Base-by-base conservation (phyloP, 2,888 invertebrate genomes). In the Drosophila kuntzei region DNA sequence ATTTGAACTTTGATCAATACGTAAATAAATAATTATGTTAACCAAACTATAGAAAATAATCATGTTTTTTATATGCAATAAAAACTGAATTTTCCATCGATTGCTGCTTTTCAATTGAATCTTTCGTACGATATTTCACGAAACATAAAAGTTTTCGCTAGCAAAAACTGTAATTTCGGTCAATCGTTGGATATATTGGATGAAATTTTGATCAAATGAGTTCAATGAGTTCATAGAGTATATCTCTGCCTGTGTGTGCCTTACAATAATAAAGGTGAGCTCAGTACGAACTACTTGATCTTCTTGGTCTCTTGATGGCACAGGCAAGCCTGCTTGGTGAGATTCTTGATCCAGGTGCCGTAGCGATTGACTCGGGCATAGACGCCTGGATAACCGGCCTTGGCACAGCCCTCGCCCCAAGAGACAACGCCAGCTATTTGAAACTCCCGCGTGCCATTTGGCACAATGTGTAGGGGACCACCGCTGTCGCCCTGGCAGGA, bases 291-390 rank as follows among this genome's bases (percentile, higher is more conserved):
- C 64, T 89, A 90, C 64, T 91, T 90, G 71, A 91, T 91, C 76
- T 91, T 92, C 77, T 92, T 91, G 39, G 90, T 88, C 71, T 91
- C 92, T 39, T 90, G 87, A 51, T 87, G 92, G 91, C 96, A 96
- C 84, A 94, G 94, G 90, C 96, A 96, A 9, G 95, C 95, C 77
- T 95, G 95, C 61, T 91, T 91, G 11, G 96, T 95, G 89, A 95
- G 95, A 54, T 93, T 93, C 80, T 93, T 93, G 50, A 96, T 94
- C 96, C 96, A 96, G 8, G 94, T 91, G 67, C 90, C 90, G 67
- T 95, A 97, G 71, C 97, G 94, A 92, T 96, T 97, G 25, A 96
- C 96, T 54, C 97, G 93, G 0, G 95, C 94, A 92, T 97, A 97
- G 9, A 97, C 97, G 2, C 97, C 97, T 95, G 81, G 81, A 51